Evolutionary conservation across 92 coral and sea anemone genomes (phyloP).

Genomic region (Siderastrea siderea): DNA sequence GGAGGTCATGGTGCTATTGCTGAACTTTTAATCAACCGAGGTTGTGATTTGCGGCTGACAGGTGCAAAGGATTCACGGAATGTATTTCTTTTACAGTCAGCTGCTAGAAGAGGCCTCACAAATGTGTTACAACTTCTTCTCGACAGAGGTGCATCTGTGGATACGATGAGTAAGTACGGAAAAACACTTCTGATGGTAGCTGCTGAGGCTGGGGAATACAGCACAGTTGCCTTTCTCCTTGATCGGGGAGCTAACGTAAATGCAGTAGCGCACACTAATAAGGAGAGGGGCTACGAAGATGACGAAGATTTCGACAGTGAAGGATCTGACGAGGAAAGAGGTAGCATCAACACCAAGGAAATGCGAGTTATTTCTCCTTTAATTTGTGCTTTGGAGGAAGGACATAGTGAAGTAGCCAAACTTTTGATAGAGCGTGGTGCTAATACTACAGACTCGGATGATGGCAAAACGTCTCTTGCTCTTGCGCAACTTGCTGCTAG

Average conservation of each 20-base stretch:
- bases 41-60: neutral
- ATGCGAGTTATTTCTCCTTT: neutral
- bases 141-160: neutral
- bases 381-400: neutral
- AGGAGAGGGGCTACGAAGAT: no score
- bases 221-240: constrained; percentile 15
- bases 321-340: no score
- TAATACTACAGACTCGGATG: neutral
- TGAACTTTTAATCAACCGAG: constrained; percentile 16
- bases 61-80: neutral
- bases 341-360: no score
- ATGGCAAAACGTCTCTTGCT: neutral
- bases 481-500: constrained; percentile 1
- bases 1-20: neutral
- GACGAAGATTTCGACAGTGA: no score
- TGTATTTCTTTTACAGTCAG: neutral
- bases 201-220: neutral
- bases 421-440: constrained; percentile 27
- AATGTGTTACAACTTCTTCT: constrained; percentile 5
- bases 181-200: constrained; percentile 18
- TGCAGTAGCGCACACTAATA: neutral
- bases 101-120: neutral
- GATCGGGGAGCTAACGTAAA: constrained; percentile 31
- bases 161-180: neutral
- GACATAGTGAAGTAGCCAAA: constrained; percentile 8